phyloP scores from a whole-genome alignment of 2,113 vertebrate genomes.

The Eudyptes chrysolophus region DNA sequence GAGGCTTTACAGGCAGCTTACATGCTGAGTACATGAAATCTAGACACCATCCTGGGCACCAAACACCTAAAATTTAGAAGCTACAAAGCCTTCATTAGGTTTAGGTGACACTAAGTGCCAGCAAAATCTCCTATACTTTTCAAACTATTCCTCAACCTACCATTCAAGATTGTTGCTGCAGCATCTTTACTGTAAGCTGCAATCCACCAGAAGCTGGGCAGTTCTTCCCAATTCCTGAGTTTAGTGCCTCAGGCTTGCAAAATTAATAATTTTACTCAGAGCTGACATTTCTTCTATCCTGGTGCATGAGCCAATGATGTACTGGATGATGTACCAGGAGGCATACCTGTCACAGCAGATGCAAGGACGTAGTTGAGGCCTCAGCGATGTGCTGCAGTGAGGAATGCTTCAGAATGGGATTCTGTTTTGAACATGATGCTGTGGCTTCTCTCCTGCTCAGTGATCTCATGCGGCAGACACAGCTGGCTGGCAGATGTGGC shows the following conservation, averaged over 20 bases:
- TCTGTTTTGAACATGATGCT: not conserved
- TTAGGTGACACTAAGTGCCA: not conserved
- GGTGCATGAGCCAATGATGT: not conserved
- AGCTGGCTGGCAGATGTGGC: slow-evolving; percentile 10
- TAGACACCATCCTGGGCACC: not conserved
- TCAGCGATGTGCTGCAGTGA: rapidly evolving
- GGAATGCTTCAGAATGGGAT: not conserved
- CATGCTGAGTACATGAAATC: not conserved
- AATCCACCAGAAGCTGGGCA: not conserved
- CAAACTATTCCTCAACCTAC: not conserved
- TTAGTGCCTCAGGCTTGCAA: not conserved
- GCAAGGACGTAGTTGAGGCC: not conserved
- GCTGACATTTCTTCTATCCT: not conserved
- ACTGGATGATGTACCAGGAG: not conserved
- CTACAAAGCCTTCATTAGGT: not conserved
- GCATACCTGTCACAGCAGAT: not conserved
- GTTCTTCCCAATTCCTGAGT: not conserved
- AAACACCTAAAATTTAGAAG: not conserved
- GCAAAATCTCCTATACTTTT: not conserved
- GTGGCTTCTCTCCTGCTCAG: not conserved
- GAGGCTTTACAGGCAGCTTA: not conserved
- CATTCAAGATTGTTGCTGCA: not conserved
- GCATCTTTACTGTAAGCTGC: not conserved
- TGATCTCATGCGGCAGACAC: not conserved
- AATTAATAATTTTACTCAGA: not conserved